Percentiles rank a stretch among this genome's conserved stretches.
These are phyloP conservation scores for Lytechinus variegatus DNA, from an alignment of 35 echinoderm and acorn worm genomes.

Conservation along the genomic window DNA sequence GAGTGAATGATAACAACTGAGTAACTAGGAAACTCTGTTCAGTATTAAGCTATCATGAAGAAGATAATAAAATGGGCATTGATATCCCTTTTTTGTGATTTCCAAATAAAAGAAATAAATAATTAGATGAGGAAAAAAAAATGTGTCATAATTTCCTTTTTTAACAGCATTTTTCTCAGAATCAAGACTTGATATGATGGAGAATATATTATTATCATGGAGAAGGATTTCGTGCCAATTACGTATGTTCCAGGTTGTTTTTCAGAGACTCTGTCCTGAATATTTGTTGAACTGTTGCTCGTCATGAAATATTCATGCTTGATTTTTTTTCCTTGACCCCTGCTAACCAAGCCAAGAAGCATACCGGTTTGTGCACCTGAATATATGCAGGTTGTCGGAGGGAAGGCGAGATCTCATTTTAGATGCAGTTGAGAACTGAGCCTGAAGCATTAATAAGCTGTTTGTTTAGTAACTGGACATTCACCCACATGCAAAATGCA, in stretches of 20 bases:
- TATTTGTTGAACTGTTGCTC: background rate
- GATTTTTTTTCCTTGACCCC: background rate
- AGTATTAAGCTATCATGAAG: no score
- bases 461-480: constrained; percentile 18
- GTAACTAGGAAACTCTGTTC: no score
- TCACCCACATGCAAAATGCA: background rate
- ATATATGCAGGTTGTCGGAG: background rate
- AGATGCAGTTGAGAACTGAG: background rate
- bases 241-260: background rate
- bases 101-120: background rate
- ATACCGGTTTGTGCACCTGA: background rate
- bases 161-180: background rate
- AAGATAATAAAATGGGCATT: no score
- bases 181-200: background rate
- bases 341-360: background rate
- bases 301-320: constrained; percentile 13
- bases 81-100: background rate
- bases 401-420: background rate
- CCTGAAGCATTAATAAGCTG: background rate
- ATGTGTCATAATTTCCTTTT: background rate
- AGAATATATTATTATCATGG: background rate
- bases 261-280: background rate
- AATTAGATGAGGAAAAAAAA: background rate
- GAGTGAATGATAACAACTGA: no score
- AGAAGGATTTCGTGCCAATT: background rate